Evolutionary conservation across 2,797 vertebrate species (phyloP).

Genomic region (Pseudochirops corinnae): DNA sequence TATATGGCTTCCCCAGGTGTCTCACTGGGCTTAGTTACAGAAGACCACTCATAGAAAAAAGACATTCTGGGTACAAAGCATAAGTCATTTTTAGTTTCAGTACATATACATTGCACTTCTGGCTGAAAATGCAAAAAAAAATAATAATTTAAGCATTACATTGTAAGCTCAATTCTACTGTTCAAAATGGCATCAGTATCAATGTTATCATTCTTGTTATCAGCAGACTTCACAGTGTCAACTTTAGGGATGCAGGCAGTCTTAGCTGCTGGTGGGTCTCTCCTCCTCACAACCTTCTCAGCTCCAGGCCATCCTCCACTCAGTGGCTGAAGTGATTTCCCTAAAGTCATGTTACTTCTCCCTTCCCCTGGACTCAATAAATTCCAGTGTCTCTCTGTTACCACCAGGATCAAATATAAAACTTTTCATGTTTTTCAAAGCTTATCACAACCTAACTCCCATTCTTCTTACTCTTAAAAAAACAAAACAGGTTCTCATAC

Average conservation of each 20-base stretch:
- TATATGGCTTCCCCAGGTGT: constrained; percentile 71
- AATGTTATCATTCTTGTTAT: constrained; percentile 91
- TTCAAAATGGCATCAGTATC: constrained; percentile 94
- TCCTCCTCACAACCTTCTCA: background rate
- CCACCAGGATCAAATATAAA: too few relatives aligned
- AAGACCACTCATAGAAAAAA: constrained; percentile 83
- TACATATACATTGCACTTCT: constrained; percentile 81
- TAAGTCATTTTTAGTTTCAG: constrained; percentile 80
- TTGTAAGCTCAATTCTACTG: constrained; percentile 54
- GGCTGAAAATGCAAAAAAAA: constrained; percentile 81
- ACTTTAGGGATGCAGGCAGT: constrained; percentile 91
- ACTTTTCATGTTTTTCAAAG: too few relatives aligned
- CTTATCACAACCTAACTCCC: too few relatives aligned
- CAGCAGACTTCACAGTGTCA: constrained; percentile 91
- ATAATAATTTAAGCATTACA: constrained; percentile 70
- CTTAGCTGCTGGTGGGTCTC: constrained; percentile 68
- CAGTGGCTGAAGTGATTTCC: too few relatives aligned
- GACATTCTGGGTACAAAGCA: constrained; percentile 82
- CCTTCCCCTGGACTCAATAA: too few relatives aligned
- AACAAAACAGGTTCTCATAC: too few relatives aligned
- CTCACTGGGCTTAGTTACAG: constrained; percentile 81
- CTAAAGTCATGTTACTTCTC: too few relatives aligned
- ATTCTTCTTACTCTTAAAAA: too few relatives aligned
- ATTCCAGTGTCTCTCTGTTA: too few relatives aligned
- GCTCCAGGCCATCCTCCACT: too few relatives aligned